Evolutionary conservation across 53 echinoderm and acorn worm genomes (phyloP).

Genomic region (Arbacia lixula): DNA sequence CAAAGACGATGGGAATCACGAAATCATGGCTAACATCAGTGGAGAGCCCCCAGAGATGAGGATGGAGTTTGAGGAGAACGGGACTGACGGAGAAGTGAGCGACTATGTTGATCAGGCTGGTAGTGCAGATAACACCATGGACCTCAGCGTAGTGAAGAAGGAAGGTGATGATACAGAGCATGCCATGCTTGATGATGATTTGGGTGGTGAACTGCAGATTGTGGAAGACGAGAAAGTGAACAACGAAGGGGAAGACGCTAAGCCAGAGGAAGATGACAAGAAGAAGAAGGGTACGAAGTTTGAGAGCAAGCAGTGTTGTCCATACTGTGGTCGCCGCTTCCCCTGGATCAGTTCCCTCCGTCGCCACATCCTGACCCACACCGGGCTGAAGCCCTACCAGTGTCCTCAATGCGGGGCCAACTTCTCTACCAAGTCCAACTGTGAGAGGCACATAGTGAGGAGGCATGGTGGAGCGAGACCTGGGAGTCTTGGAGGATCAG

Average conservation of each 20-base stretch:
- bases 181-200: constrained; percentile 9
- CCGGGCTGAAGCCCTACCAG: constrained; percentile 95
- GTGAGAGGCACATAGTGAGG: constrained; percentile 95
- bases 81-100: background rate
- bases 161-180: constrained; percentile 21
- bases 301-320: constrained; percentile 86
- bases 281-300: constrained; percentile 57
- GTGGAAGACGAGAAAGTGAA: constrained; percentile 56
- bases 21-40: constrained; percentile 17
- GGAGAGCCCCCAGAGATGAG: constrained; percentile 39
- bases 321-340: constrained; percentile 92
- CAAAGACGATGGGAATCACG: constrained; percentile 28
- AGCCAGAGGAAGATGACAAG: constrained; percentile 52
- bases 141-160: constrained; percentile 15
- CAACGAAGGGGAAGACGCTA: background rate
- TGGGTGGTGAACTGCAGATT: constrained; percentile 44
- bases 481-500: constrained; percentile 51
- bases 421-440: constrained; percentile 99
- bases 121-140: constrained; percentile 17
- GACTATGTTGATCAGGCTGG: constrained; percentile 13
- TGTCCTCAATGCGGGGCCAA: constrained; percentile 93
- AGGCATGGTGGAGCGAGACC: constrained; percentile 80
- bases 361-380: constrained; percentile 95
- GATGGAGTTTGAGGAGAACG: background rate
- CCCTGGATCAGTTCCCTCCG: constrained; percentile 98